Conservation (phyloP, 1,140 invertebrate species). For the Heliconius hewitsoni region DNA sequence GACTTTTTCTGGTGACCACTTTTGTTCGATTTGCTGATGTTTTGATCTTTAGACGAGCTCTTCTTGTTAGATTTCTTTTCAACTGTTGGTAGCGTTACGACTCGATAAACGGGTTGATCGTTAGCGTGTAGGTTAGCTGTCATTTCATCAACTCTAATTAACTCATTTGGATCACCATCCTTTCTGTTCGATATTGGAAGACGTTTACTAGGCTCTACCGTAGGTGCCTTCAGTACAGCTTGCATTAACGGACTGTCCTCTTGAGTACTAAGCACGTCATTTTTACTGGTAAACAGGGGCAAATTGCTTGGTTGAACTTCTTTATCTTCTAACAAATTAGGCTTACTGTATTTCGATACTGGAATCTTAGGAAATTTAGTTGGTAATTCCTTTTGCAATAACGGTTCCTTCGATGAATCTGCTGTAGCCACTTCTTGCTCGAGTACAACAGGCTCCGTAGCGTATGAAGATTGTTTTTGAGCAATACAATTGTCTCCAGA, state of each 20-base stretch:
- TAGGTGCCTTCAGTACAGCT: conserved; percentile 68
- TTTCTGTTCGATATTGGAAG: conserved; percentile 64
- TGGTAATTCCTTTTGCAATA: conserved; percentile 32
- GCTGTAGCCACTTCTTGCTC: conserved; percentile 56
- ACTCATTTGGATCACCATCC: conserved; percentile 66
- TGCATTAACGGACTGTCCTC: conserved; percentile 72
- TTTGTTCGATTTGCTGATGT: conserved; percentile 60
- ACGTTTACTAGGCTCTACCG: conserved; percentile 59
- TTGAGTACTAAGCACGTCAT: conserved; percentile 66
- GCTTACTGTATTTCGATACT: conserved; percentile 46
- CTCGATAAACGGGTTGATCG: conserved; percentile 74
- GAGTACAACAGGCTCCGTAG: conserved; percentile 68
- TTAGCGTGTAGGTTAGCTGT: conserved; percentile 75
- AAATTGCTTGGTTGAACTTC: conserved; percentile 63
- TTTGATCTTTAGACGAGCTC: conserved; percentile 58
- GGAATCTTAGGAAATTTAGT: conserved; percentile 40
- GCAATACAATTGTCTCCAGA: conserved; percentile 84
- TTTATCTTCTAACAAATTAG: conserved; percentile 49
- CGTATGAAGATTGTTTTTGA: conserved; percentile 63
- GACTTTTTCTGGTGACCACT: conserved; percentile 72
- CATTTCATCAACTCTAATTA: conserved; percentile 67
- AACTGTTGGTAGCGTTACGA: conserved; percentile 71
- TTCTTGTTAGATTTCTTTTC: conserved; percentile 71
- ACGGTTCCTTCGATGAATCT: conserved; percentile 45
- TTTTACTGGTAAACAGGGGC: conserved; percentile 64